A percentile compares a stretch with the other conserved stretches of the same genome.
Conservation (phyloP, 92 coral and sea anemone species). For the Phenganax marumi region DNA sequence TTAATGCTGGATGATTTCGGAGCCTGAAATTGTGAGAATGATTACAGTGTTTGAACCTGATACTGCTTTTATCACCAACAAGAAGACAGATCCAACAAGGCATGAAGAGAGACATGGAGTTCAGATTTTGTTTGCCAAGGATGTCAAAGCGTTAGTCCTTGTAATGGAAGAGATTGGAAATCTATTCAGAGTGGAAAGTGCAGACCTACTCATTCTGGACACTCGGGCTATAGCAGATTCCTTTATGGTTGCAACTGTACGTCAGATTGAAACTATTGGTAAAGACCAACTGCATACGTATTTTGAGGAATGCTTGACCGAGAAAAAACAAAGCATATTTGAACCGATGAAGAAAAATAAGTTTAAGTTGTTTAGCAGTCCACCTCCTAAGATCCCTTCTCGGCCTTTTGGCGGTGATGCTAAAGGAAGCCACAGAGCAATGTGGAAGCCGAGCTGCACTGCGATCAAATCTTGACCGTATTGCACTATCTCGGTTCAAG, state of each 20-base stretch:
- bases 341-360: slow-evolving; percentile 58
- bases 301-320: slow-evolving; percentile 31
- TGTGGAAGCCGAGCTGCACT: no score
- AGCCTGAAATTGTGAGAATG: slow-evolving; percentile 49
- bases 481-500: no score
- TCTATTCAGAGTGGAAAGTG: slow-evolving; percentile 35
- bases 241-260: slow-evolving; percentile 33
- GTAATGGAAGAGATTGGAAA: slow-evolving; percentile 36
- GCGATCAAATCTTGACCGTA: no score
- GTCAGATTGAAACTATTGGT: slow-evolving; percentile 45
- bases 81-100: slow-evolving; percentile 25
- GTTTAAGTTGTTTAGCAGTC: slow-evolving; percentile 42
- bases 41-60: slow-evolving; percentile 44
- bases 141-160: slow-evolving; percentile 32
- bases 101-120: slow-evolving; percentile 26
- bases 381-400: slow-evolving; percentile 43
- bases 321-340: slow-evolving; percentile 22
- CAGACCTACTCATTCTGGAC: slow-evolving; percentile 16
- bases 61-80: slow-evolving; percentile 10
- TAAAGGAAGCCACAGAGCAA: no score
- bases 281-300: slow-evolving; percentile 38
- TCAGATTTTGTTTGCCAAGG: slow-evolving; percentile 17
- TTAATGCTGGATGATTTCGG: slow-evolving; percentile 57
- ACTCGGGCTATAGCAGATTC: slow-evolving; percentile 17
- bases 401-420: no score